These are phyloP conservation scores for Calonectris borealis DNA, from an alignment of 2,113 vertebrate genomes.

Conservation along the genomic window DNA sequence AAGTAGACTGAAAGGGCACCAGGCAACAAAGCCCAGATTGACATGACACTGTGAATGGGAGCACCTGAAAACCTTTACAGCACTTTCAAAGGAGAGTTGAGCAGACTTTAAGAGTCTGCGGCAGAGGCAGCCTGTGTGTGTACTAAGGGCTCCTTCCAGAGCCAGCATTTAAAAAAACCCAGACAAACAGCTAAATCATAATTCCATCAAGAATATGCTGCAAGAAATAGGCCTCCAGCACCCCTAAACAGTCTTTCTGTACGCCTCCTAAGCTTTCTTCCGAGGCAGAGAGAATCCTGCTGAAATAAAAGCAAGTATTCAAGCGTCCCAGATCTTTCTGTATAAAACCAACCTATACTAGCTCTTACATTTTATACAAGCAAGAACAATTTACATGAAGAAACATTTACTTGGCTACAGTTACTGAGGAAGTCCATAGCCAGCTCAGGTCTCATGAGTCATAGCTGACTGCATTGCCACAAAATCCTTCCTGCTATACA, in stretches of 20 bases:
- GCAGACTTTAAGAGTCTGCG: not conserved
- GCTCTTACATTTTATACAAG: not conserved
- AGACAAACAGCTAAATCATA: not conserved
- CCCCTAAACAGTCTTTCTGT: not conserved
- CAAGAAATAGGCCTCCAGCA: not conserved
- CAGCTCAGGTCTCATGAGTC: conserved; percentile 25
- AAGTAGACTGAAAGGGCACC: not conserved
- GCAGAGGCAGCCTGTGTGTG: not conserved
- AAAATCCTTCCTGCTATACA: conserved; percentile 28
- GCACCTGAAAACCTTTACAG: not conserved
- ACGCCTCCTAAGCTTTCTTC: not conserved
- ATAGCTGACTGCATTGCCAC: not conserved
- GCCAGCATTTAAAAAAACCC: not conserved
- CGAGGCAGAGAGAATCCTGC: not conserved
- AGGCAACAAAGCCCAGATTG: not conserved
- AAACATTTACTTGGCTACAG: conserved; percentile 26
- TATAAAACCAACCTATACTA: not conserved
- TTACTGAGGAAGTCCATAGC: not conserved
- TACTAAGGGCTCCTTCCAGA: not conserved
- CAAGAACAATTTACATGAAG: not conserved
- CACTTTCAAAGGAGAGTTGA: not conserved
- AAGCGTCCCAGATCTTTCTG: not conserved
- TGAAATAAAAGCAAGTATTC: not conserved
- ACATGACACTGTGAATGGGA: not conserved
- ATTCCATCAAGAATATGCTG: not conserved